Evolutionary conservation across 2,888 invertebrate species (phyloP).

Genomic region (Atherix ibis): DNA sequence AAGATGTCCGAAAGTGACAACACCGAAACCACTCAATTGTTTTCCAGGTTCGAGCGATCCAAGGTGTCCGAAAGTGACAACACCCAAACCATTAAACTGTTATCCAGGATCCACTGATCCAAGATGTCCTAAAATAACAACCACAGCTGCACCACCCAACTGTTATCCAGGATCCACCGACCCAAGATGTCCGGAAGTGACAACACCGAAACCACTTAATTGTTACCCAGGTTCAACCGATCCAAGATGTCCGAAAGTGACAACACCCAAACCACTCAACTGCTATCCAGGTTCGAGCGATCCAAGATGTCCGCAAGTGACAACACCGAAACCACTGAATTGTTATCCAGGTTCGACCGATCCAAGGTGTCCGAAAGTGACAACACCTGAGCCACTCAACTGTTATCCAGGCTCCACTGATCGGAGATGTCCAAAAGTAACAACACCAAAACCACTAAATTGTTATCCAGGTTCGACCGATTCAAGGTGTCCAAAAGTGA

Average conservation of each 20-base stretch:
- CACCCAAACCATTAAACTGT: constrained; percentile 18
- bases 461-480: constrained; percentile 26
- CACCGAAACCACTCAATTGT: constrained; percentile 16
- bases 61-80: constrained; percentile 20
- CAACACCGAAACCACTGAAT: neutral
- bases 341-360: too few species aligned
- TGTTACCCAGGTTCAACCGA: constrained; percentile 20
- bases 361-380: too few species aligned
- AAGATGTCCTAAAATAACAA: constrained; percentile 18
- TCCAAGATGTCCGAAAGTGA: constrained; percentile 19
- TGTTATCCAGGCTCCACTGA: too few species aligned
- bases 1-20: constrained; percentile 16
- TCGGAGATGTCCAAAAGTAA: too few species aligned
- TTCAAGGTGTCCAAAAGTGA: constrained; percentile 18
- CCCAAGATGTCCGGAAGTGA: constrained; percentile 15
- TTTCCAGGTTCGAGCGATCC: constrained; percentile 26
- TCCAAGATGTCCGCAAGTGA: constrained; percentile 1
- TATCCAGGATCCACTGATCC: constrained; percentile 24
- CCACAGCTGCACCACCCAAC: constrained; percentile 15
- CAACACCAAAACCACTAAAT: constrained; percentile 14
- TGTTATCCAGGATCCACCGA: constrained; percentile 26
- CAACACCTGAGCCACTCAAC: too few species aligned
- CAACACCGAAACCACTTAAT: constrained; percentile 3
- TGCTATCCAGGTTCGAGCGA: constrained; percentile 18
- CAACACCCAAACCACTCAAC: constrained; percentile 7